Conservation (phyloP, 2,888 invertebrate species). For the Criorhina ranunculi region DNA sequence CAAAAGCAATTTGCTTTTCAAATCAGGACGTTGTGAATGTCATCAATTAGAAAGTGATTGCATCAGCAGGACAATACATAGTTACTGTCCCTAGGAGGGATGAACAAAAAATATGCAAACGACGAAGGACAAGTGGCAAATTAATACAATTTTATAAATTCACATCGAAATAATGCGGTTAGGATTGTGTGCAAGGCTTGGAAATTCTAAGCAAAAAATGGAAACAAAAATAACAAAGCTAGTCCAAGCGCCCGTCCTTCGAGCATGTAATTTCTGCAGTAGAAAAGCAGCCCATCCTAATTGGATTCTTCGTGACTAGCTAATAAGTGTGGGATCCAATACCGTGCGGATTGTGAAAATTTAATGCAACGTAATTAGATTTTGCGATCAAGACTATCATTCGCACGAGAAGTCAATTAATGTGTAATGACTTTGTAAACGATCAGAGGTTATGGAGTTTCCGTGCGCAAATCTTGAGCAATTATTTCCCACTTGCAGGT, state of each 20-base stretch:
- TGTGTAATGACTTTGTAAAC: constrained; percentile 14
- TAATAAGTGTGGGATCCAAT: neutral
- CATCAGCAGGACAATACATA: constrained; percentile 18
- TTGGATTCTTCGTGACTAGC: neutral
- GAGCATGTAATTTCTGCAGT: no score
- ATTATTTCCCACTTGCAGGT: neutral
- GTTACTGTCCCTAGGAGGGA: neutral
- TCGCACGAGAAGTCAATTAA: constrained; percentile 33
- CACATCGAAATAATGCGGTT: neutral
- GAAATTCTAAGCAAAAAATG: neutral
- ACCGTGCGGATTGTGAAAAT: neutral
- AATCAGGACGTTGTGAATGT: constrained; percentile 40
- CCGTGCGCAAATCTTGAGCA: constrained; percentile 13
- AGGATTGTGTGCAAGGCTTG: neutral
- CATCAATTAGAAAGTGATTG: constrained; percentile 36
- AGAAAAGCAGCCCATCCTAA: neutral
- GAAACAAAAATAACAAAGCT: neutral
- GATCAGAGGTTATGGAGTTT: constrained; percentile 1
- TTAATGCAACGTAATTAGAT: constrained; percentile 37
- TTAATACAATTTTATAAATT: constrained; percentile 21
- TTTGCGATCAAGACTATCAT: constrained; percentile 9
- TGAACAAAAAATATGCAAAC: neutral
- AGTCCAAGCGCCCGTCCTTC: no score
- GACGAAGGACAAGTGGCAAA: constrained; percentile 1
- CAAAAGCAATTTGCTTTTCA: constrained; percentile 51